Evolutionary conservation across 2,888 invertebrate species (phyloP).

Genomic region (Alentia gelatinosa): DNA sequence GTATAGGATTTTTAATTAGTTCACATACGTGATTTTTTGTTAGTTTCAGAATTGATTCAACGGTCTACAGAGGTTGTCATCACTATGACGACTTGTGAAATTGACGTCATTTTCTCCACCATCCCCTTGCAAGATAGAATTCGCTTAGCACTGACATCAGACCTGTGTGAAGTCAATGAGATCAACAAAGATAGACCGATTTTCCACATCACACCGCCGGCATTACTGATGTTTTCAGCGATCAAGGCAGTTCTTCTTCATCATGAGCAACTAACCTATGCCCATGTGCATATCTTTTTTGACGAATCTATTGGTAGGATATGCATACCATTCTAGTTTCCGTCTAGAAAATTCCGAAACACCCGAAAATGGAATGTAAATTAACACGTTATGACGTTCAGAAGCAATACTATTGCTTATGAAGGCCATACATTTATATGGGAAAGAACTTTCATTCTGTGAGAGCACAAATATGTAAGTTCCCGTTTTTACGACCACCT

Average conservation of each 20-base stretch:
- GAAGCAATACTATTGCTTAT: too few relatives aligned
- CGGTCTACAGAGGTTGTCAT: background rate
- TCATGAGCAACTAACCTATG: background rate
- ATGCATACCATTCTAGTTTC: too few relatives aligned
- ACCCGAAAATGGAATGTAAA: too few relatives aligned
- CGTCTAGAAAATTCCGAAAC: too few relatives aligned
- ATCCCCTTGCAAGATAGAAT: background rate
- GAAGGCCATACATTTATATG: too few relatives aligned
- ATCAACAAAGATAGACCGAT: background rate
- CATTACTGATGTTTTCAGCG: background rate
- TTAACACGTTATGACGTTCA: too few relatives aligned
- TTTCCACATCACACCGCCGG: background rate
- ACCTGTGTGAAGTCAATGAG: background rate
- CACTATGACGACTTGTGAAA: background rate
- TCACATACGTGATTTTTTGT: too few relatives aligned
- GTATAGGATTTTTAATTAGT: too few relatives aligned
- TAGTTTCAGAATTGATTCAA: background rate
- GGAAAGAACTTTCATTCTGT: too few relatives aligned
- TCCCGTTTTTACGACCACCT: too few relatives aligned
- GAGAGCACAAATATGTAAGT: too few relatives aligned
- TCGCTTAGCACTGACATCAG: background rate
- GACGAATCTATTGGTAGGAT: background rate
- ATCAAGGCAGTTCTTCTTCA: background rate
- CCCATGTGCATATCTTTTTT: background rate
- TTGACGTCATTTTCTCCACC: background rate